Conservation (phyloP, 2,797 vertebrate genomes). For the Anableps anableps region DNA sequence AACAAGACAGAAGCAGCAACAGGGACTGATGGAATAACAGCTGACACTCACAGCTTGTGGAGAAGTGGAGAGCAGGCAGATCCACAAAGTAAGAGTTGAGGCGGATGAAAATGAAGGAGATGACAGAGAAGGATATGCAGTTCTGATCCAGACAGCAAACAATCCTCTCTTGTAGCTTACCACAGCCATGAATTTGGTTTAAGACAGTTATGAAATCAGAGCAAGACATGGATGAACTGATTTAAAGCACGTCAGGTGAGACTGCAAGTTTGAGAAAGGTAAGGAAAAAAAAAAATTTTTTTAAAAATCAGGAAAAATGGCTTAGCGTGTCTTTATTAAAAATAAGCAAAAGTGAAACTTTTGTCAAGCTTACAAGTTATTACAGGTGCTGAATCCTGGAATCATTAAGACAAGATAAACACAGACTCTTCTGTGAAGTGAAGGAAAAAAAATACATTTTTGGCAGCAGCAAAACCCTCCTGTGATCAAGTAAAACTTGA, state of each 20-base stretch:
- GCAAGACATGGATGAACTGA: neutral
- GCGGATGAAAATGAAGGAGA: slow-evolving; percentile 82
- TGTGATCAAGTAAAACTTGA: slow-evolving; percentile 76
- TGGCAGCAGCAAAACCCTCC: slow-evolving; percentile 57
- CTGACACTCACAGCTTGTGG: slow-evolving; percentile 83
- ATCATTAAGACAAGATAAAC: slow-evolving; percentile 67
- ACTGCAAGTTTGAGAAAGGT: neutral
- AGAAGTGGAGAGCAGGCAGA: slow-evolving; percentile 79
- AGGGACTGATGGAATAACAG: slow-evolving; percentile 51
- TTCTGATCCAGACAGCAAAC: slow-evolving; percentile 81
- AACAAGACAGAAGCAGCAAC: slow-evolving; percentile 35
- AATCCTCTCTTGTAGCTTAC: slow-evolving; percentile 81
- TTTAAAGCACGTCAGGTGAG: neutral
- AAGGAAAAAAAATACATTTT: slow-evolving; percentile 32
- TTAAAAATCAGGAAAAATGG: neutral
- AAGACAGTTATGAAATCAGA: neutral
- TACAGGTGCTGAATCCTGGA: slow-evolving; percentile 41
- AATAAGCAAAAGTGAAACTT: slow-evolving; percentile 35
- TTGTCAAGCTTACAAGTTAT: slow-evolving; percentile 33
- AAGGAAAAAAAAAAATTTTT: neutral
- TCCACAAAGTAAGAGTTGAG: slow-evolving; percentile 81
- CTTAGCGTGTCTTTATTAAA: slow-evolving; percentile 25
- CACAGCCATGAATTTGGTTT: slow-evolving; percentile 60
- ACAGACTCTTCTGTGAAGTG: slow-evolving; percentile 40
- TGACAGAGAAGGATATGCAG: slow-evolving; percentile 80